phyloP scores from a whole-genome alignment of 1,140 invertebrate species.

The Aphelenchoides fujianensis region DNA sequence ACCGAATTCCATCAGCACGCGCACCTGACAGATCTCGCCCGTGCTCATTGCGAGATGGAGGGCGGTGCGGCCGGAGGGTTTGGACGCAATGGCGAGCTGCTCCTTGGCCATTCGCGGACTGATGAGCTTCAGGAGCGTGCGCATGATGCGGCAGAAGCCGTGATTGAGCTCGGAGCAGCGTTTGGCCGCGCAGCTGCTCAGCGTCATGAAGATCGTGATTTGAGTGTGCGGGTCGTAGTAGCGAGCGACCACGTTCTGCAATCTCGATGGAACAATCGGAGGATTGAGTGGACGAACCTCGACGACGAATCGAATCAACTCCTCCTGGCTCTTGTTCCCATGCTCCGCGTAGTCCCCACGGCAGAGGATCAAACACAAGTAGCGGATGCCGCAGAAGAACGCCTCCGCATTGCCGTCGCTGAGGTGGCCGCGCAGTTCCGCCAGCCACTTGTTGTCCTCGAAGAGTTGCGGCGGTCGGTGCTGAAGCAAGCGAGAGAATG shows the following conservation, averaged over 20 bases:
- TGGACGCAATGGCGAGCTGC: neutral
- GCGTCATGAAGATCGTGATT: neutral
- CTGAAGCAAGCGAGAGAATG: neutral
- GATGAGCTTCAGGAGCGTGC: neutral
- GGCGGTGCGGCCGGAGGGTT: neutral
- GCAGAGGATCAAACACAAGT: neutral
- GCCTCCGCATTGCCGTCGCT: neutral
- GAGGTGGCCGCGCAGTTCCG: neutral
- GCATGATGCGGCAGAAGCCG: neutral
- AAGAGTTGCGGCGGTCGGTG: neutral
- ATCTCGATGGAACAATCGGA: neutral
- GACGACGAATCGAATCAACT: neutral
- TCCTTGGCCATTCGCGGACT: neutral
- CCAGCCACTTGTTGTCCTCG: neutral
- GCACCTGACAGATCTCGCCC: constrained; percentile 3
- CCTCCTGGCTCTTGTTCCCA: neutral
- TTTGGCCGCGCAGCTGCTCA: neutral
- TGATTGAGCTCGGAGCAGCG: neutral
- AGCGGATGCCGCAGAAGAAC: constrained; percentile 1
- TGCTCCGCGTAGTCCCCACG: neutral
- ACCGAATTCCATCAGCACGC: constrained; percentile 2
- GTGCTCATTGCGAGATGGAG: neutral
- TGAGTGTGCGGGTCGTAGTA: neutral
- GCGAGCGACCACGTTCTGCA: neutral
- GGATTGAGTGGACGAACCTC: neutral